phyloP scores from a whole-genome alignment of 2,797 vertebrate species.

The Allobates femoralis region DNA sequence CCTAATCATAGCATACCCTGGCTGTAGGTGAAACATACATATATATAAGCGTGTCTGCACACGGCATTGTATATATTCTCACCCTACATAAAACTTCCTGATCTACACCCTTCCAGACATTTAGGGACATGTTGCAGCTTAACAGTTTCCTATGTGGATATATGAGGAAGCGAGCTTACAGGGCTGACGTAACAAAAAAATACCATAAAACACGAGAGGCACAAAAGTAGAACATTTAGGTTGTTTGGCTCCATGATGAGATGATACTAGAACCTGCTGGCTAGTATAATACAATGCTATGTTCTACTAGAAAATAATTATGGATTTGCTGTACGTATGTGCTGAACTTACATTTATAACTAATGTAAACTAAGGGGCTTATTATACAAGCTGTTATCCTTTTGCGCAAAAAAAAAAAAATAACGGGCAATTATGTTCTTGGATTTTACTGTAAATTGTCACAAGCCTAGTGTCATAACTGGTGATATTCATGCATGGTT shows the following conservation, averaged over 20 bases:
- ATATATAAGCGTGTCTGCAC: neutral
- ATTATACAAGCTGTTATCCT: neutral
- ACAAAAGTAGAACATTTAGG: constrained; percentile 22
- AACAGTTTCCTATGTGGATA: neutral
- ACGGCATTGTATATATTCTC: constrained; percentile 8
- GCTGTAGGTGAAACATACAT: neutral
- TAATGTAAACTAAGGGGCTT: neutral
- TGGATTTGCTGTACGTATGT: neutral
- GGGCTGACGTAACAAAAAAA: neutral
- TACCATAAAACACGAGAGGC: constrained; percentile 16
- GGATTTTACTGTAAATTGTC: neutral
- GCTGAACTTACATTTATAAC: neutral
- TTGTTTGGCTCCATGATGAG: neutral
- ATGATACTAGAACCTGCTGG: constrained; percentile 14
- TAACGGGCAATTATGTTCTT: neutral
- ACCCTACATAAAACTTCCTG: neutral
- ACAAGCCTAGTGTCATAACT: neutral
- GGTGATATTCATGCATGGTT: neutral
- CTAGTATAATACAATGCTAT: constrained; percentile 18
- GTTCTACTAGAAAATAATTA: neutral
- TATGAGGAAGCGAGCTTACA: neutral
- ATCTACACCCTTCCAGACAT: neutral
- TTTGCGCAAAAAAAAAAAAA: neutral
- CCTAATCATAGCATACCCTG: neutral
- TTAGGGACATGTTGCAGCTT: neutral